Conservation (phyloP, 2,888 invertebrate genomes). For the Linnaemya vulpina region DNA sequence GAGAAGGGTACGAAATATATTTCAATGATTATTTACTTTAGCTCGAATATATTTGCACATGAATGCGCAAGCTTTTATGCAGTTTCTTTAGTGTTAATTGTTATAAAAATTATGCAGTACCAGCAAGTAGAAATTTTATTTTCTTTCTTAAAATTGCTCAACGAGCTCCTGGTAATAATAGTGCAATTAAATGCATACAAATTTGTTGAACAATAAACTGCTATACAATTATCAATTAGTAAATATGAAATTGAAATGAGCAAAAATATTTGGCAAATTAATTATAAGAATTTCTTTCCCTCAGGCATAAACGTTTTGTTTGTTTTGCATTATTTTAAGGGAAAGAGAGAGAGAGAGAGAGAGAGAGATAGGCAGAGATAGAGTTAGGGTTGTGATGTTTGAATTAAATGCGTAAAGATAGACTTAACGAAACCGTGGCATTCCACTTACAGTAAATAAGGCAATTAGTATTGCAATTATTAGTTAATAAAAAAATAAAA, state of each 20-base stretch:
- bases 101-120: constrained; percentile 29
- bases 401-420: too few relatives aligned
- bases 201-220: constrained; percentile 20
- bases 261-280: not conserved
- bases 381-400: too few relatives aligned
- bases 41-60: not conserved
- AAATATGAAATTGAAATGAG: not conserved
- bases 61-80: not conserved
- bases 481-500: too few relatives aligned
- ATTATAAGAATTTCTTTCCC: too few relatives aligned
- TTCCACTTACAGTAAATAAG: too few relatives aligned
- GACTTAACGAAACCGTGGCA: too few relatives aligned
- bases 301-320: too few relatives aligned
- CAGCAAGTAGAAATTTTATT: not conserved
- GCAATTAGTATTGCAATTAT: too few relatives aligned
- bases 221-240: constrained; percentile 7
- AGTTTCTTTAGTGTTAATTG: constrained; percentile 24
- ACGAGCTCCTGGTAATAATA: constrained; percentile 40
- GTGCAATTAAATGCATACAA: constrained; percentile 27
- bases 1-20: not conserved
- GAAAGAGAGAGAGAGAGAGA: too few relatives aligned
- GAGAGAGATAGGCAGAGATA: too few relatives aligned
- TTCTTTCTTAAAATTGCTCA: constrained; percentile 4
- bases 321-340: too few relatives aligned
- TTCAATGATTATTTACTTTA: constrained; percentile 22